Base-by-base conservation (phyloP, 2,113 vertebrate species). In the Pholis gunnellus region DNA sequence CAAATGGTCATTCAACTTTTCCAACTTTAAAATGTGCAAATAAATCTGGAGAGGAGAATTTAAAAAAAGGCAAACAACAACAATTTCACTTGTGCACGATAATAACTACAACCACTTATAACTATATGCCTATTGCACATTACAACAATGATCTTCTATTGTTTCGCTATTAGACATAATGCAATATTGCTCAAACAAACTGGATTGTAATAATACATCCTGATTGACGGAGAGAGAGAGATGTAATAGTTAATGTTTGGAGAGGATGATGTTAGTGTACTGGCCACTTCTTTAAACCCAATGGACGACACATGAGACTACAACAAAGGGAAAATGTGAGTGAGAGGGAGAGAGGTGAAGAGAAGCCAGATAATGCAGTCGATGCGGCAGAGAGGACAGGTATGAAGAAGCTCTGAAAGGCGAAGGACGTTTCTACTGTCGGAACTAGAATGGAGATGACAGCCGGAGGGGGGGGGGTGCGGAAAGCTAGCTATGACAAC, bases 101-200 rank as follows among this genome's bases (percentile, higher is more conserved):
- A 86, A 90, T 79, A 88, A 92, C 89, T 92, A 92, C 89, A 54
- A 91, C 90, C 92, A 93, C 92, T 91, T 89, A 87, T 72, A 91
- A 87, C 90, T 90, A 94, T 90, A 94, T 88, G 89, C 82, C 78
- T 93, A 93, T 85, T 88, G 81, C 91, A 94, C 87, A 90, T 87
- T 90, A 91, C 90, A 81, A 92, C 87, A 87, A 91, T 90, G 87
- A 87, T 86, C 81, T 81, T 86, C 87, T 92, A 89, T 88, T 86
- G 86, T 91, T 88, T 86, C 34, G 72, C 86, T 90, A 89, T 79
- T 83, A 86, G 81, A 91, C 84, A 78, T 81, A 82, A 92, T 87
- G 86, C 68, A 75, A 68, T 84, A 79, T 83, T 84, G 67, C 87
- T 87, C 75, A 91, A 90, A 91, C 71, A 83, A 89, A 89, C 75